These are phyloP conservation scores for Hermaeophaga mercurialis DNA, from an alignment of 2,888 invertebrate genomes.

Conservation along the genomic window DNA sequence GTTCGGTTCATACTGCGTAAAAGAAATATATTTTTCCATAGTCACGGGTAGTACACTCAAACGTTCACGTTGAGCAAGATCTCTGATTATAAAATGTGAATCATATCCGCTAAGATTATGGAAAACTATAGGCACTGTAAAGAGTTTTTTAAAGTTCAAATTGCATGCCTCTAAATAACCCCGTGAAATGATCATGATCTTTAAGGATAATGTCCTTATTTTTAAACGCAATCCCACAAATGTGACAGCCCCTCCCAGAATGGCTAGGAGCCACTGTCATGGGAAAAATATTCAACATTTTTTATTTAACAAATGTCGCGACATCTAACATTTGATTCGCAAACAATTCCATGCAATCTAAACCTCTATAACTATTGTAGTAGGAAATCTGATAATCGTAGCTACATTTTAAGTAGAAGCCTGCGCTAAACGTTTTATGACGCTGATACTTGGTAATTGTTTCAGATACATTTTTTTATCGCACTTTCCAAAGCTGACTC, in stretches of 20 bases:
- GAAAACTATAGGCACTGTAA: slow-evolving; percentile 45
- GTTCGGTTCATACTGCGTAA: slow-evolving; percentile 37
- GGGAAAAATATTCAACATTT: not conserved
- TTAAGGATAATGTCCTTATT: not conserved
- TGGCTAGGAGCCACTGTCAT: not conserved
- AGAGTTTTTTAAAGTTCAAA: slow-evolving; percentile 43
- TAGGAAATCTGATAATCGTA: too few relatives aligned
- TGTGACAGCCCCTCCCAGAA: not conserved
- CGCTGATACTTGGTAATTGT: too few relatives aligned
- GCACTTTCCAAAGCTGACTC: too few relatives aligned
- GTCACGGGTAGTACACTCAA: slow-evolving; percentile 44
- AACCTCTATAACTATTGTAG: too few relatives aligned
- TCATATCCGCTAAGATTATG: slow-evolving; percentile 46
- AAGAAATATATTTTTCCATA: slow-evolving; percentile 49
- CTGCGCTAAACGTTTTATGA: too few relatives aligned
- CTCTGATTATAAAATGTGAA: slow-evolving; percentile 44
- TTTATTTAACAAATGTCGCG: too few relatives aligned
- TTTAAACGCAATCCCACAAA: not conserved
- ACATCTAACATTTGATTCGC: too few relatives aligned
- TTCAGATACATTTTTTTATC: too few relatives aligned
- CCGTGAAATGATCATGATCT: not conserved
- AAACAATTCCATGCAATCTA: too few relatives aligned
- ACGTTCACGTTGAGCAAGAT: slow-evolving; percentile 33
- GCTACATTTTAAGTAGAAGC: too few relatives aligned
- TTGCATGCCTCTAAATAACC: slow-evolving; percentile 39